Evolutionary conservation across 1,140 invertebrate genomes (phyloP).

Genomic region (Scylla paramamosain): DNA sequence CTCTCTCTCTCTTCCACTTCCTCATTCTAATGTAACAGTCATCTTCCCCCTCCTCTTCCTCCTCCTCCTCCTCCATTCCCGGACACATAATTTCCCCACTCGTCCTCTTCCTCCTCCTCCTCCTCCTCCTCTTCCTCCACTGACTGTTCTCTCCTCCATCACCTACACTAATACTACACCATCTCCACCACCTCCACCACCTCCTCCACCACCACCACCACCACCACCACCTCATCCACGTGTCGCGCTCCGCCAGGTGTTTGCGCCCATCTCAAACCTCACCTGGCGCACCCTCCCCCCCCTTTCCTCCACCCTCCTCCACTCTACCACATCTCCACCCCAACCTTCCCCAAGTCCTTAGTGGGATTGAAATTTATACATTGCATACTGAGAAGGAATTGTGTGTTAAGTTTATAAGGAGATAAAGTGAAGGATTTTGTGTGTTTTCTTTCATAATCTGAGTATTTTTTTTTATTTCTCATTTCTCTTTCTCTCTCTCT

Average conservation of each 20-base stretch:
- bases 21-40: background rate
- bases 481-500: background rate
- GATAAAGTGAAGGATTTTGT: background rate
- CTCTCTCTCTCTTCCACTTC: background rate
- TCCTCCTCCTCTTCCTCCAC: background rate
- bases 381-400: background rate
- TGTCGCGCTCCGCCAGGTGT: background rate
- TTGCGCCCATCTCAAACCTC: background rate
- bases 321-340: no score
- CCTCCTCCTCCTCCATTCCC: background rate
- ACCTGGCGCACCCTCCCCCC: no score
- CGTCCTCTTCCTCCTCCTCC: no score
- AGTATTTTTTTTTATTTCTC: background rate
- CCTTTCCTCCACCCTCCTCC: background rate
- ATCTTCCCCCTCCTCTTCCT: background rate
- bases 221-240: background rate
- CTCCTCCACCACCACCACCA: background rate
- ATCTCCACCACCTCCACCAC: background rate
- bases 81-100: background rate
- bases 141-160: background rate
- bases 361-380: background rate
- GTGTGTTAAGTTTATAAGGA: no score
- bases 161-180: background rate
- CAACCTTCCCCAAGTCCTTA: background rate
- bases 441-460: background rate